Percentiles rank a stretch among this genome's conserved stretches.
These are phyloP conservation scores for Brachyptera risi DNA, from an alignment of 2,888 invertebrate species.

Conservation along the genomic window DNA sequence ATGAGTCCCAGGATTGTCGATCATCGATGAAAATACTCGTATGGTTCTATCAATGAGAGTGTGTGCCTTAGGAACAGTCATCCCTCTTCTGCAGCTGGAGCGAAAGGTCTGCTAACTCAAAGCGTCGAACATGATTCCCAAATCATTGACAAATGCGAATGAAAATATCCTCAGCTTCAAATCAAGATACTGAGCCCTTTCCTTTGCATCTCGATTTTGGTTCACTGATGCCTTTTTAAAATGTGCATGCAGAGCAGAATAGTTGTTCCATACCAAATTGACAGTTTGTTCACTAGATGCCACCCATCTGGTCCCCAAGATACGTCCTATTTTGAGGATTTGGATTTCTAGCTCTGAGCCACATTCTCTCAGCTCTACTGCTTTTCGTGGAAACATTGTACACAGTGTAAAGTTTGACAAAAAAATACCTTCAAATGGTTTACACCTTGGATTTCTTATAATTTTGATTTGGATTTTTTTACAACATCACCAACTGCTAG, in stretches of 20 bases:
- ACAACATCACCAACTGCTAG: constrained; percentile 26
- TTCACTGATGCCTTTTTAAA: background rate
- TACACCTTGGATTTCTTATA: constrained; percentile 27
- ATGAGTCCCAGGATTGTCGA: background rate
- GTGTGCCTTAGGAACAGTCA: background rate
- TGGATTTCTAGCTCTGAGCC: constrained; percentile 20
- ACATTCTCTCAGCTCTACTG: constrained; percentile 22
- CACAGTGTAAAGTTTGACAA: constrained; percentile 27
- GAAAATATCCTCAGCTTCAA: background rate
- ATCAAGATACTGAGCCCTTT: background rate
- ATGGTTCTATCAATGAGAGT: background rate
- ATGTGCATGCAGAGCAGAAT: constrained; percentile 16
- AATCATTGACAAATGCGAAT: background rate
- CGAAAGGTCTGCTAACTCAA: background rate
- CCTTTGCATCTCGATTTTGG: background rate
- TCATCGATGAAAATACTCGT: background rate
- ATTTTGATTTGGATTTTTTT: too few species aligned
- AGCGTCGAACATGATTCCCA: background rate
- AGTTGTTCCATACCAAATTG: constrained; percentile 25
- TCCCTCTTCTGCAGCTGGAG: background rate
- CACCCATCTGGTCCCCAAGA: constrained; percentile 30
- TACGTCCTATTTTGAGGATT: constrained; percentile 29
- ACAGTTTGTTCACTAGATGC: constrained; percentile 27
- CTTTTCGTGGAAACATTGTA: constrained; percentile 30
- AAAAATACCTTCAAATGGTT: constrained; percentile 31